These are phyloP conservation scores for Bufo gargarizans DNA, from an alignment of 2,113 vertebrate genomes.

Conservation along the genomic window DNA sequence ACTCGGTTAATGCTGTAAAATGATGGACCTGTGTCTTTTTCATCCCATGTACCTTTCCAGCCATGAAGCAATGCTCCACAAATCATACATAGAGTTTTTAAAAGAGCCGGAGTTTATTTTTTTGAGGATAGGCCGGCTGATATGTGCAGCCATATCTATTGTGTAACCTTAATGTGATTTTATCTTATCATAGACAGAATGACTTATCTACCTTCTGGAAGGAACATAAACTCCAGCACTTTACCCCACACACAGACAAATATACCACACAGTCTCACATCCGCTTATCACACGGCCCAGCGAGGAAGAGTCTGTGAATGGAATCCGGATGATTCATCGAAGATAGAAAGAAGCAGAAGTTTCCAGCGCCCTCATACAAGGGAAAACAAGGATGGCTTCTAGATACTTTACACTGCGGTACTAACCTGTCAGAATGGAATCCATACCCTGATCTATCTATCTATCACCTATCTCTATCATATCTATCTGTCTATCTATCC, in stretches of 20 bases:
- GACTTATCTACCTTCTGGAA: slow-evolving; percentile 15
- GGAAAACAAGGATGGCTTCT: neutral
- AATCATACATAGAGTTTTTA: neutral
- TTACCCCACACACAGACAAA: slow-evolving; percentile 20
- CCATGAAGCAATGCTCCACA: neutral
- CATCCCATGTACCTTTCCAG: neutral
- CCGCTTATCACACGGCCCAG: neutral
- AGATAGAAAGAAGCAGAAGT: neutral
- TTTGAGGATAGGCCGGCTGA: neutral
- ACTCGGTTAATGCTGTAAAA: too few species aligned
- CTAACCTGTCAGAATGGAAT: neutral
- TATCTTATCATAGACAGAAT: slow-evolving; percentile 21
- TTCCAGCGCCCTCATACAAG: neutral
- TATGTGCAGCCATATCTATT: slow-evolving; percentile 8
- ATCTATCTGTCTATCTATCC: neutral
- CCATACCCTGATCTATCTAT: neutral
- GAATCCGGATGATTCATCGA: slow-evolving; percentile 9
- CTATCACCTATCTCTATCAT: neutral
- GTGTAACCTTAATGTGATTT: slow-evolving; percentile 41
- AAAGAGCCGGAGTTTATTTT: neutral
- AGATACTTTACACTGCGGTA: neutral
- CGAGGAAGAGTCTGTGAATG: slow-evolving; percentile 7
- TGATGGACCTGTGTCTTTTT: too few species aligned
- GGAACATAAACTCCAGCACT: neutral
- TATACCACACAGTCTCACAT: slow-evolving; percentile 23